These are phyloP conservation scores for Episyrphus balteatus DNA, from an alignment of 1,140 invertebrate species.

Conservation along the genomic window DNA sequence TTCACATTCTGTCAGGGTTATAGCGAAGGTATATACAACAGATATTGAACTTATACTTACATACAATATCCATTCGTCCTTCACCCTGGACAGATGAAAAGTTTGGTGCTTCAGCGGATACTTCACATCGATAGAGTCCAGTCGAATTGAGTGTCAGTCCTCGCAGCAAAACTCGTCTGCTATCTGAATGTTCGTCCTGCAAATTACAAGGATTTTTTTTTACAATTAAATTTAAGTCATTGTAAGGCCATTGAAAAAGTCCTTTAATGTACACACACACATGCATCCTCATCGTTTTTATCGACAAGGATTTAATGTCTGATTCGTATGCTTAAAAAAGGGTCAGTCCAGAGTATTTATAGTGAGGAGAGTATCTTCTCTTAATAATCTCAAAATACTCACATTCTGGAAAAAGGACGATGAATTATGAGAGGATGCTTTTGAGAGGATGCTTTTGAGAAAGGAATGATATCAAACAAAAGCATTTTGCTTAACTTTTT, in stretches of 20 bases:
- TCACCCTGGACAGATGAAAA: constrained; percentile 56
- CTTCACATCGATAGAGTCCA: constrained; percentile 63
- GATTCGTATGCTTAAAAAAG: too few species aligned
- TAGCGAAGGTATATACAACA: too few species aligned
- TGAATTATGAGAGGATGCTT: too few species aligned
- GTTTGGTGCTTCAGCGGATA: constrained; percentile 62
- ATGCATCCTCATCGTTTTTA: neutral
- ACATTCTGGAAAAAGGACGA: too few species aligned
- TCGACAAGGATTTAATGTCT: neutral
- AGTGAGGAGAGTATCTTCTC: too few species aligned
- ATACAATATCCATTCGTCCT: constrained; percentile 57
- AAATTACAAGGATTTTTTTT: constrained; percentile 7
- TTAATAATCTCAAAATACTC: too few species aligned
- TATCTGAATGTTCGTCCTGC: constrained; percentile 48
- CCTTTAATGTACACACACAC: neutral
- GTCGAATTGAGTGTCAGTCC: constrained; percentile 53
- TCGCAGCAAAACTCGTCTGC: constrained; percentile 47
- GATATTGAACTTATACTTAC: constrained; percentile 47
- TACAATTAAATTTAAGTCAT: neutral
- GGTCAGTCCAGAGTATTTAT: too few species aligned
- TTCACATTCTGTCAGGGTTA: too few species aligned
- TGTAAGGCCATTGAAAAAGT: neutral
- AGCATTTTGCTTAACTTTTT: neutral
- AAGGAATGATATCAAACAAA: neutral
- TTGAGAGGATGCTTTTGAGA: too few species aligned